phyloP scores from a whole-genome alignment of 30 jellyfish, hydroid and myxozoan species.

The Aurelia coerulea region DNA sequence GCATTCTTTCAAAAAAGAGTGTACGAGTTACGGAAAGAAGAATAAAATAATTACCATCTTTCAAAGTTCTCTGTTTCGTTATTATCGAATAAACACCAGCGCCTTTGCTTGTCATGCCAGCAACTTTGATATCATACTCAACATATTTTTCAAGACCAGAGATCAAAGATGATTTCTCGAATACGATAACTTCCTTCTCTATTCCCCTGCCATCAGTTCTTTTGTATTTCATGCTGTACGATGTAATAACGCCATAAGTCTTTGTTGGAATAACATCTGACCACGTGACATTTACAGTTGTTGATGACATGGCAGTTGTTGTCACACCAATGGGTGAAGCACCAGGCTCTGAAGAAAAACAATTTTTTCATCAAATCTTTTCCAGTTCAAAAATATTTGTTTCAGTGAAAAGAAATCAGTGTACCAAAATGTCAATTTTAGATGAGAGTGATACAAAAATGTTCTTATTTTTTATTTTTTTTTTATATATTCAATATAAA shows the following conservation, averaged over 20 bases:
- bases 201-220: constrained; percentile 28
- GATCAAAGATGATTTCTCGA: neutral
- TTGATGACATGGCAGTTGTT: constrained; percentile 17
- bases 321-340: constrained; percentile 38
- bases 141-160: constrained; percentile 17
- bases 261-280: constrained; percentile 11
- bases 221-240: constrained; percentile 14
- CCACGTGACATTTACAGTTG: constrained; percentile 26
- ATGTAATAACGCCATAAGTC: constrained; percentile 22
- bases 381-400: too few species aligned
- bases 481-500: too few species aligned
- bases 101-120: constrained; percentile 57
- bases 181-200: neutral
- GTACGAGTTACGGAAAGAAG: too few species aligned
- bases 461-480: too few species aligned
- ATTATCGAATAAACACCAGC: constrained; percentile 12
- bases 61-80: neutral
- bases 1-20: too few species aligned
- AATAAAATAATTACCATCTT: constrained; percentile 2
- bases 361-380: too few species aligned
- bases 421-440: too few species aligned
- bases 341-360: constrained; percentile 20
- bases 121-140: constrained; percentile 39
- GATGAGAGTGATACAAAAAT: too few species aligned
- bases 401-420: too few species aligned